Evolutionary conservation across 2,797 vertebrate genomes (phyloP).

Genomic region (Sparus aurata): DNA sequence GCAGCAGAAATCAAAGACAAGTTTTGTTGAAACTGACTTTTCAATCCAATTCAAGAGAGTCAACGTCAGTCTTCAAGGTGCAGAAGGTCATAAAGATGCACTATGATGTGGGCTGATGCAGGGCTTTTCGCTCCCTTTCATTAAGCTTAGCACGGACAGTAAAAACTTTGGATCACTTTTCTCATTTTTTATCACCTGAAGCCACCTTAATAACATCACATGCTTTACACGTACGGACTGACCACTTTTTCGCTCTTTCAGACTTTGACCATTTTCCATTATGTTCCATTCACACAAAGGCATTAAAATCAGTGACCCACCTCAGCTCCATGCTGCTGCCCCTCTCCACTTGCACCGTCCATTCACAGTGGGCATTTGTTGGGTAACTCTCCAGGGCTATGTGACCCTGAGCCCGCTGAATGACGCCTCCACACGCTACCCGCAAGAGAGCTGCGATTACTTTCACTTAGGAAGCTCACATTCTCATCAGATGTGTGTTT

Average conservation of each 20-base stretch:
- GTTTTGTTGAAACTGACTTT: neutral
- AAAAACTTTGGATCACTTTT: neutral
- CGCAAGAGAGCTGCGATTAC: conserved; percentile 45
- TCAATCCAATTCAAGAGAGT: neutral
- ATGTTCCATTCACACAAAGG: no score
- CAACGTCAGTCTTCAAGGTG: neutral
- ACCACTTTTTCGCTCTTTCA: neutral
- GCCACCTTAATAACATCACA: neutral
- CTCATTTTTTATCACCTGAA: neutral
- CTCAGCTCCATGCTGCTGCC: conserved; percentile 89
- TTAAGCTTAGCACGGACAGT: neutral
- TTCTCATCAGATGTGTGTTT: conserved; percentile 34
- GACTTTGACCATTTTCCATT: neutral
- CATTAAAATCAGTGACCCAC: conserved; percentile 69
- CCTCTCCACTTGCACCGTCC: conserved; percentile 87
- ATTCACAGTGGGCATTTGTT: conserved; percentile 91
- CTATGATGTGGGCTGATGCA: conserved; percentile 10
- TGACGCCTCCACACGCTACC: conserved; percentile 89
- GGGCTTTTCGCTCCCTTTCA: neutral
- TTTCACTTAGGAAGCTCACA: conserved; percentile 23
- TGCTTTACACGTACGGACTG: neutral
- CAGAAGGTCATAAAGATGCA: neutral
- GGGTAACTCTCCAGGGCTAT: conserved; percentile 92
- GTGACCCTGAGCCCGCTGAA: conserved; percentile 88
- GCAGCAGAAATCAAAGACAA: conserved; percentile 11